A percentile compares a stretch with the other conserved stretches of the same genome.
Conservation (phyloP, 2,113 vertebrate genomes). For the Paramisgurnus dabryanus region DNA sequence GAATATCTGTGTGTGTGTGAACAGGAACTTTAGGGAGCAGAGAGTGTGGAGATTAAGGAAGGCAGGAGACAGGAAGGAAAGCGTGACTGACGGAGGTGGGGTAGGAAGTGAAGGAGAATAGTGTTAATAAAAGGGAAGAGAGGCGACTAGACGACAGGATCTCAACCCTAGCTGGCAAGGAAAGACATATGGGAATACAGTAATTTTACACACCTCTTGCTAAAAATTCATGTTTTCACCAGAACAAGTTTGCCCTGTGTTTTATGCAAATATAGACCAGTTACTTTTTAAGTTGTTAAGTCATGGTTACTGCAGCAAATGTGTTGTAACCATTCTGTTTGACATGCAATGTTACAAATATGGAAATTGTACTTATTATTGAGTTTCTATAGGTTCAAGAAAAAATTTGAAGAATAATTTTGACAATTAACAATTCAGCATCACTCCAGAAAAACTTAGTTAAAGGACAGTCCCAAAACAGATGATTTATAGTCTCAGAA, state of each 20-base stretch:
- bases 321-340: neutral
- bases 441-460: no score
- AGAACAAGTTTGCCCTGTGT: neutral
- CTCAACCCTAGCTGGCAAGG: conserved; percentile 5
- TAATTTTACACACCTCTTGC: neutral
- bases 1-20: conserved; percentile 10
- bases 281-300: neutral
- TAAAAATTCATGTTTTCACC: neutral
- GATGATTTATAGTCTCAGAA: no score
- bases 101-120: conserved; percentile 18
- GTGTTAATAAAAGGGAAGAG: conserved; percentile 9
- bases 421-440: no score
- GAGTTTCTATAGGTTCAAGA: neutral
- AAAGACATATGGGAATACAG: neutral
- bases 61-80: conserved; percentile 37
- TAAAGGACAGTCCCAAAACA: no score
- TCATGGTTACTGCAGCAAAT: neutral
- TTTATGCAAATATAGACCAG: neutral
- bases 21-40: conserved; percentile 44
- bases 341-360: neutral
- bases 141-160: neutral
- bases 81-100: neutral
- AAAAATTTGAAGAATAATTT: no score
- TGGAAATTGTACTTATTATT: neutral
- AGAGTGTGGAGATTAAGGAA: conserved; percentile 55